Evolutionary conservation across 2,797 vertebrate genomes (phyloP), one percentile per base, ranked within the genome.

Genomic region (Meda fulgida): DNA sequence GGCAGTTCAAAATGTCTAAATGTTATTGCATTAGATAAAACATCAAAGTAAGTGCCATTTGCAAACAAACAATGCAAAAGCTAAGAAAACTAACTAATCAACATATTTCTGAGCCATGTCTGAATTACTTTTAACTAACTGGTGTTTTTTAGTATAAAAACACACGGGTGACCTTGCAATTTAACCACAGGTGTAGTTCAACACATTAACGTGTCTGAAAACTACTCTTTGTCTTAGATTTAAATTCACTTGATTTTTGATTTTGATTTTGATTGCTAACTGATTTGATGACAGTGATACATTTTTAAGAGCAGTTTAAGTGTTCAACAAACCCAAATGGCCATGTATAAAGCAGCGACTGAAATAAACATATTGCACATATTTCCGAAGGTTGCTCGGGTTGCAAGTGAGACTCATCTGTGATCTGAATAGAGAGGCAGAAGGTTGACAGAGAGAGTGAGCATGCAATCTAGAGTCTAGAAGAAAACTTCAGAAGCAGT

Each of bases 401-500:
- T 34, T 55, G 18, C 71, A 29, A 21, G 10, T 13, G 48, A 76
- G 31, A 38, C 31, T 53, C 29, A 5, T 16, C 51, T 34, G 16
- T 63, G 67, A 81, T 55, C 48, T 69, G 31, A 69, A 55, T 5
- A 70, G 31, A 55, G 55, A 9, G 23, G 14, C 26, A 18, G 23
- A 55, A 58, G 36, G 53, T 38, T 71, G 80, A 58, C 66, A 82
- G 55, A 53, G 19, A 51, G 34, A 71, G 26, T 51, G 21, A 63
- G 58, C 70, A 82, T 73, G 26, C 38, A 48, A 72, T 82, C 55
- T 34, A 65, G 34, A 58, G 55, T 46, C 36, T 83, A 53, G 31
- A 65, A 78, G 40, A 83, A 73, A 63, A 53, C 43, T 53, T 71
- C 51, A 65, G 31, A 58, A 72, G 65, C 26, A 85, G 63, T 46